Percentiles rank a stretch among this genome's conserved stretches.
These are phyloP conservation scores for Lagria hirta DNA, from an alignment of 2,888 invertebrate genomes.

Conservation along the genomic window DNA sequence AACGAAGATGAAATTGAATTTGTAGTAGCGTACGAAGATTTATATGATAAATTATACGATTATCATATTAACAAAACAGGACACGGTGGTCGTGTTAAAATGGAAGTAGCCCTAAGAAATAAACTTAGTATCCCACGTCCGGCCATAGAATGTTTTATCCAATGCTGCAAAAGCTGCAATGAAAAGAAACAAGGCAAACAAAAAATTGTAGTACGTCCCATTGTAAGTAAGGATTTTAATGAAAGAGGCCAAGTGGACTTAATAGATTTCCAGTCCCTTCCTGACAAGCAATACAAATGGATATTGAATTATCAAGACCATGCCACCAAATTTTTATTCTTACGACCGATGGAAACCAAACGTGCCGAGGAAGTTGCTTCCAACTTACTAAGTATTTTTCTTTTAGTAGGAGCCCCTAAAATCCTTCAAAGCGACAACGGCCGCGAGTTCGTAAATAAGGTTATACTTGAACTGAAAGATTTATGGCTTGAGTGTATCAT, in stretches of 20 bases:
- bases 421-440: slow-evolving; percentile 34
- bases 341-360: slow-evolving; percentile 24
- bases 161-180: slow-evolving; percentile 22
- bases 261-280: slow-evolving; percentile 23
- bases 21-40: no score
- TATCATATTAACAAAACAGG: no score
- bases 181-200: slow-evolving; percentile 18
- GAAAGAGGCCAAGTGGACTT: slow-evolving; percentile 23
- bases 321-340: slow-evolving; percentile 23
- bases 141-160: slow-evolving; percentile 18
- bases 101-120: no score
- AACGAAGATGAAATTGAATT: no score
- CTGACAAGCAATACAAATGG: slow-evolving; percentile 25
- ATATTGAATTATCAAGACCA: slow-evolving; percentile 27
- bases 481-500: slow-evolving; percentile 36
- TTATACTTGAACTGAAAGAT: slow-evolving; percentile 32
- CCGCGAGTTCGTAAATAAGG: slow-evolving; percentile 34
- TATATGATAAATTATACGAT: no score
- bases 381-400: slow-evolving; percentile 28
- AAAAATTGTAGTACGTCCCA: slow-evolving; percentile 20
- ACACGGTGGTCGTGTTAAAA: no score
- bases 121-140: slow-evolving; percentile 26
- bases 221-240: slow-evolving; percentile 22
- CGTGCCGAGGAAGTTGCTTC: slow-evolving; percentile 14
- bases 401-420: slow-evolving; percentile 27